A percentile compares a stretch with the other conserved stretches of the same genome.
phyloP scores from a whole-genome alignment of 2,797 vertebrate genomes.

The Smutsia gigantea region DNA sequence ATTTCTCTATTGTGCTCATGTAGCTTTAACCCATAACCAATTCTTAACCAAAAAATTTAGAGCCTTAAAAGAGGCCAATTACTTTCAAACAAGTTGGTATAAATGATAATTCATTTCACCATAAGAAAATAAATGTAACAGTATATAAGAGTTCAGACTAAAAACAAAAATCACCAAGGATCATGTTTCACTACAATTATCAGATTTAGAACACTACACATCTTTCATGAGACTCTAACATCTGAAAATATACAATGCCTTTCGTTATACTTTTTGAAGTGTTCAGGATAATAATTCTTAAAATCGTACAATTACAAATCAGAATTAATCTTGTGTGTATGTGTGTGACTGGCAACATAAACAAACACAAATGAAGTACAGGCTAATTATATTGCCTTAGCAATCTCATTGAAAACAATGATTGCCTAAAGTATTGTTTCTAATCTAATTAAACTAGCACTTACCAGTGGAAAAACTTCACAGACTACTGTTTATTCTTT shows the following conservation, averaged over 20 bases:
- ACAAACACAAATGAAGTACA: not conserved
- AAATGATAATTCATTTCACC: not conserved
- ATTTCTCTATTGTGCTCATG: not conserved
- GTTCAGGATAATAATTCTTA: not conserved
- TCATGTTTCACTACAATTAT: not conserved
- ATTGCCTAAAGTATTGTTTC: slow-evolving; percentile 37
- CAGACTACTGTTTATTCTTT: slow-evolving; percentile 28
- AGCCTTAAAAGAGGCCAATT: not conserved
- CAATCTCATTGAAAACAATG: slow-evolving; percentile 20
- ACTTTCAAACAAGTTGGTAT: not conserved
- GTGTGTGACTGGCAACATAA: not conserved
- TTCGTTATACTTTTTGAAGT: not conserved
- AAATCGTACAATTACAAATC: not conserved
- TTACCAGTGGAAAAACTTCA: slow-evolving; percentile 54
- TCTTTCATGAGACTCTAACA: not conserved
- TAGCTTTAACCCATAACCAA: not conserved
- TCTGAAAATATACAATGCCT: not conserved
- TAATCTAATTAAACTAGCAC: slow-evolving; percentile 63
- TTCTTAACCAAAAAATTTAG: not conserved
- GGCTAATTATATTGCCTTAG: slow-evolving; percentile 8
- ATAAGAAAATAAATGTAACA: not conserved
- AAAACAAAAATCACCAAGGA: not conserved
- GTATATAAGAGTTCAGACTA: not conserved
- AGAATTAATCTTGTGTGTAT: not conserved
- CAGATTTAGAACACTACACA: not conserved